Base-by-base conservation (phyloP, 2,888 invertebrate genomes). In the Pachymerium ferrugineum region DNA sequence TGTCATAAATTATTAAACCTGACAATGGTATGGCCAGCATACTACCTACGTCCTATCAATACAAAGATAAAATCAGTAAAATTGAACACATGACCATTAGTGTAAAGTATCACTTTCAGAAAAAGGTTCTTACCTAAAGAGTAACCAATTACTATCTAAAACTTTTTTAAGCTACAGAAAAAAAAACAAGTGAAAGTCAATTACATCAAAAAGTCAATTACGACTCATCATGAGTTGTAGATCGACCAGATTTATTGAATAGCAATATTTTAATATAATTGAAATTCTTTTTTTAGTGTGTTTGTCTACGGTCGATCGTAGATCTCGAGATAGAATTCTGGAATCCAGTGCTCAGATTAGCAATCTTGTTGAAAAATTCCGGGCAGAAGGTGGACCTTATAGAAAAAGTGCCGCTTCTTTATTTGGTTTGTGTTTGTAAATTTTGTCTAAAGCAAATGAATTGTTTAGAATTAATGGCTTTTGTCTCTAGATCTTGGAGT, bases 321-420 rank as follows among this genome's bases (percentile, higher is more conserved):
- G 91, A 70, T 94, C 95, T 0, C 87, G 95, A 14, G 96, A 97
- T 80, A 87, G 95, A 28, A 97, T 97, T 80, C 86, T 94, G 62
- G 94, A 96, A 81, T 97, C 96, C 0, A 94, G 94, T 81, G 92
- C 93, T 78, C 95, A 95, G 83, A 96, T 97, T 78, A 90, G 93
- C 2, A 91, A 93, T 0, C 83, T 97, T 16, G 94, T 96, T 0
- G 94, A 95, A 79, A 91, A 94, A 80, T 96, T 95, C 82, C 92
- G 93, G 80, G 83, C 90, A 33, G 94, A 95, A 83, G 94, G 94
- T 0, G 89, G 89, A 6, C 87, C 88, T 10, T 89, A 90, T 78
- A 86, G 90, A 81, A 91, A 91, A 80, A 88, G 82, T 10, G 80
- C 82, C 0, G 82, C 81, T 29, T 79, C 83, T 28, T 82, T 78